Evolutionary conservation across 1,140 invertebrate species (phyloP).

Genomic region (Orussus abietinus): DNA sequence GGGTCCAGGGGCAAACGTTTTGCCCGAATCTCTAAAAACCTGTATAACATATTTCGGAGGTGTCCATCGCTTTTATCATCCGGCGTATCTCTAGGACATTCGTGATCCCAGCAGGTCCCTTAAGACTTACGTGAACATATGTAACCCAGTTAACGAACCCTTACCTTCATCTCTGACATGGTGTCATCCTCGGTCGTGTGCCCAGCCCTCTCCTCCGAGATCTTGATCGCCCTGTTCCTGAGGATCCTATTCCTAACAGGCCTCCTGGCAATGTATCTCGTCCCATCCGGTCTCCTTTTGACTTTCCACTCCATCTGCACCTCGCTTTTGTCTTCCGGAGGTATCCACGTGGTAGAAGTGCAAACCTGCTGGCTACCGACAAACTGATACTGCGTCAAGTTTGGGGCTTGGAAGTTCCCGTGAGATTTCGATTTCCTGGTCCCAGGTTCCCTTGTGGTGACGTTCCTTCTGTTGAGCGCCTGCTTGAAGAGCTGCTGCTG

Average conservation of each 20-base stretch:
- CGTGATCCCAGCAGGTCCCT: too few relatives aligned
- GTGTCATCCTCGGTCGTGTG: conserved; percentile 81
- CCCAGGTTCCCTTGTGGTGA: conserved; percentile 30
- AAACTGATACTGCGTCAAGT: conserved; percentile 61
- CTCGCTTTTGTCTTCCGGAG: conserved; percentile 44
- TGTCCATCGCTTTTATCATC: too few relatives aligned
- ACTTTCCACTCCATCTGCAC: conserved; percentile 75
- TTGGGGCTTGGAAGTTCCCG: conserved; percentile 54
- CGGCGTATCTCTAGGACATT: too few relatives aligned
- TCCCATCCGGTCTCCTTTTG: conserved; percentile 73
- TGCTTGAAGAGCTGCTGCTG: conserved; percentile 70
- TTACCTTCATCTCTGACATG: conserved; percentile 72
- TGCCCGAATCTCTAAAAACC: too few relatives aligned
- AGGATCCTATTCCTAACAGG: conserved; percentile 67
- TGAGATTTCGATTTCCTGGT: conserved; percentile 38
- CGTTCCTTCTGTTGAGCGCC: conserved; percentile 49
- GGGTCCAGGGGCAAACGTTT: too few relatives aligned
- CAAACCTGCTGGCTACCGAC: conserved; percentile 58
- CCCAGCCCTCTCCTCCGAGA: conserved; percentile 67
- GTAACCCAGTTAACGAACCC: too few relatives aligned
- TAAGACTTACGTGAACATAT: too few relatives aligned
- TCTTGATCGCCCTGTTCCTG: conserved; percentile 66
- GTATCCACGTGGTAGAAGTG: conserved; percentile 31
- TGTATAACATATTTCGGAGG: too few relatives aligned
- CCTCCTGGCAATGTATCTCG: conserved; percentile 72